A percentile compares a stretch with the other conserved stretches of the same genome.
These are phyloP conservation scores for Corapipo altera DNA, from an alignment of 2,113 vertebrate species.

Conservation along the genomic window DNA sequence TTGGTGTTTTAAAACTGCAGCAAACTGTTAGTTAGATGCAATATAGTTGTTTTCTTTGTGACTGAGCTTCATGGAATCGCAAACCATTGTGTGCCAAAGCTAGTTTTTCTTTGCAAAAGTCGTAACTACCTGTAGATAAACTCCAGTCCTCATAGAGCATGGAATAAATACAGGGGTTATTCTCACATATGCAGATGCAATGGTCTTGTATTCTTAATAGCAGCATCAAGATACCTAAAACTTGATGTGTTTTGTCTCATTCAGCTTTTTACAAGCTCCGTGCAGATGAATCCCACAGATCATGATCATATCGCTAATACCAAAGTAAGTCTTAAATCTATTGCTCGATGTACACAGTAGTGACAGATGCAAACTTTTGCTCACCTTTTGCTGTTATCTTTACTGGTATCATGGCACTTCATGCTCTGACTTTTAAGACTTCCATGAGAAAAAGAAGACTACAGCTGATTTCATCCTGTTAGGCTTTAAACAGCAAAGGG, in stretches of 20 bases:
- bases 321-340: slow-evolving; percentile 79
- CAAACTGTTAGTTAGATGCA: not conserved
- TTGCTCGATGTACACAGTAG: slow-evolving; percentile 36
- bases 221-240: slow-evolving; percentile 22
- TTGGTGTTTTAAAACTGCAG: not conserved
- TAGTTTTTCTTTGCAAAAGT: not conserved
- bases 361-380: not conserved
- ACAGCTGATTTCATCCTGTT: not conserved
- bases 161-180: not conserved
- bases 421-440: not conserved
- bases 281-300: slow-evolving; percentile 83
- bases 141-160: not conserved
- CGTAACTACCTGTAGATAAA: not conserved
- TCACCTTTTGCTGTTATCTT: not conserved
- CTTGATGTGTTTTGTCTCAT: slow-evolving; percentile 73
- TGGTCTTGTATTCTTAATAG: not conserved
- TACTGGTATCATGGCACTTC: not conserved
- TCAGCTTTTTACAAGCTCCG: slow-evolving; percentile 84
- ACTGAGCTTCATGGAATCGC: not conserved
- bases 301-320: slow-evolving; percentile 77
- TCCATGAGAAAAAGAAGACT: not conserved
- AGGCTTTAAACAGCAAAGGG: not conserved
- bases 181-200: not conserved
- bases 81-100: not conserved
- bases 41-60: not conserved